Base-by-base conservation (phyloP, 1,140 invertebrate genomes). In the Orussus abietinus region DNA sequence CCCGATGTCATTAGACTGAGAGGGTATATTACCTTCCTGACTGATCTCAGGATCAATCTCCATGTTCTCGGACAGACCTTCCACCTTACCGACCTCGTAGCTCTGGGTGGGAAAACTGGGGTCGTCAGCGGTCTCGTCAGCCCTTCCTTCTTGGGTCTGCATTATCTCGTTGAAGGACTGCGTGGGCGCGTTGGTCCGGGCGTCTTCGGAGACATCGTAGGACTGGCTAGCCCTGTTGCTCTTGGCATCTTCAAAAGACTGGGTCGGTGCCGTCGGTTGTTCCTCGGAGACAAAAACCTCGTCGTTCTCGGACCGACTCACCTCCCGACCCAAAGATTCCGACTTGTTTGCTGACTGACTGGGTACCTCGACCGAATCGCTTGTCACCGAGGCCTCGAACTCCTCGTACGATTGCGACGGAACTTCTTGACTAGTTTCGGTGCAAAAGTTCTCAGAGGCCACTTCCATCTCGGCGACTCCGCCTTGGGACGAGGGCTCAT, bases 81-180 rank as follows among this genome's bases (percentile, higher is more conserved):
- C 67, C 1, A 55, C 25, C 26, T 73, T 73, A 3, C 53, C 66
- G 1, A 72, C 57, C 6, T 72, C 62, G 7, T 69, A 73, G 25
- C 66, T 73, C 22, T 73, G 69, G 1, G 61, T 71, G 0, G 70
- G 67, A 5, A 73, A 73, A 30, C 59, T 66, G 6, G 60, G 61
- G 45, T 72, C 65, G 13, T 72, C 69, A 4, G 48, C 41, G 0
- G 26, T 12, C 1, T 49, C 25, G 5, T 64, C 56, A 1, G 47
- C 37, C 17, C 53, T 51, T 2, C 57, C 62, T 0, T 60, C 57
- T 10, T 62, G 56, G 18, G 50, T 48, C 19, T 64, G 54, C 30
- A 66, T 49, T 0, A 62, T 50, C 28, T 71, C 62, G 6, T 64
- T 68, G 15, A 62, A 71, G 0, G 69, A 73, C n/a, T 73, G 68